phyloP scores from a whole-genome alignment of 2,113 vertebrate genomes.

The Solea solea region DNA sequence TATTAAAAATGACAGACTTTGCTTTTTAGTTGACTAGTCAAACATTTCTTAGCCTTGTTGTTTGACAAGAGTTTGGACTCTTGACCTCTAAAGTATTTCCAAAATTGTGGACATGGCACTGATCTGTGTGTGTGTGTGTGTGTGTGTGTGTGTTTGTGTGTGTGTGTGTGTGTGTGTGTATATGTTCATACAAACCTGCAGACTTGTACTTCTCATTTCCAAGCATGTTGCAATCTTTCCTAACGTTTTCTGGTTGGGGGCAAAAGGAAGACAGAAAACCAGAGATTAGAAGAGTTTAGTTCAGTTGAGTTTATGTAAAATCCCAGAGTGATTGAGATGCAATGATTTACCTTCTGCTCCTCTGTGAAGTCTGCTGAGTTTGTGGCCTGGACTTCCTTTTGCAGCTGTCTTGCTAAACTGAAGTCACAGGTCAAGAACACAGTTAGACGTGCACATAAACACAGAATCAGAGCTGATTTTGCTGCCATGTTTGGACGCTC shows the following conservation, averaged over 20 bases:
- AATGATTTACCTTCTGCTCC: constrained; percentile 91
- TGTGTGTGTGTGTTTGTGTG: not conserved
- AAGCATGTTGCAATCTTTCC: constrained; percentile 97
- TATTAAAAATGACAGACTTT: not conserved
- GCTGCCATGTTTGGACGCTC: too few species aligned
- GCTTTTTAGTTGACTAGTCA: not conserved
- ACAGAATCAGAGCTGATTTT: too few species aligned
- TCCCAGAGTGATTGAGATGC: not conserved
- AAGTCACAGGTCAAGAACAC: constrained; percentile 39
- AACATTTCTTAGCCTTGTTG: not conserved
- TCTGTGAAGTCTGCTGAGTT: constrained; percentile 94
- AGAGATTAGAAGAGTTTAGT: not conserved
- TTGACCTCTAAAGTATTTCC: not conserved
- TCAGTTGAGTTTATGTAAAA: not conserved
- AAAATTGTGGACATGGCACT: not conserved
- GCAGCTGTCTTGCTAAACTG: constrained; percentile 95
- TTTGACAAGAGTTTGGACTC: not conserved
- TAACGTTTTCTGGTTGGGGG: constrained; percentile 87
- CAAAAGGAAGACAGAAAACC: not conserved
- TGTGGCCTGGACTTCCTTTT: constrained; percentile 94
- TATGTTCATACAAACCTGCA: constrained; percentile 86
- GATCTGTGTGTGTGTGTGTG: not conserved
- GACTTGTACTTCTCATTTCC: constrained; percentile 93
- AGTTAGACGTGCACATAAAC: not conserved
- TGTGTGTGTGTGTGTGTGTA: too few species aligned